These are phyloP conservation scores for Caretta caretta DNA, from an alignment of 2,113 vertebrate species.

Conservation along the genomic window DNA sequence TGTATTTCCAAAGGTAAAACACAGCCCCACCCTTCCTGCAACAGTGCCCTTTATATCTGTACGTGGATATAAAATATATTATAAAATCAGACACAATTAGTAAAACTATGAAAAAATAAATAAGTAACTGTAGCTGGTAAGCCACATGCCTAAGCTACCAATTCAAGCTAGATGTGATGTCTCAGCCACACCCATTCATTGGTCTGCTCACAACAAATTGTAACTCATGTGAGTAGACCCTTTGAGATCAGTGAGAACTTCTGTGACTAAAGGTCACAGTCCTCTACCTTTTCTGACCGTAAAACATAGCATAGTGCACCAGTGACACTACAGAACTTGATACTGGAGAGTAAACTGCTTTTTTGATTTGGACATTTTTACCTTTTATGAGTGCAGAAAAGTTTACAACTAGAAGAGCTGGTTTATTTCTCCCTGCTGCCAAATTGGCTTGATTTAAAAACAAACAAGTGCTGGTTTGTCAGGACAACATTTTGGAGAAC, in stretches of 20 bases:
- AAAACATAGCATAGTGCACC: not conserved
- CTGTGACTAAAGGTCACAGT: not conserved
- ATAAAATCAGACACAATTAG: not conserved
- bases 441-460: not conserved
- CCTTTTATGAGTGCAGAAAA: not conserved
- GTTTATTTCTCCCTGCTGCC: not conserved
- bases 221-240: not conserved
- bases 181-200: not conserved
- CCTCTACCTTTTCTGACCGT: not conserved
- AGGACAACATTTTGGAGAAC: not conserved
- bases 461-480: not conserved
- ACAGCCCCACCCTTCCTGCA: not conserved
- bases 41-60: not conserved
- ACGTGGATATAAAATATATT: not conserved
- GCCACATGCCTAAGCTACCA: not conserved
- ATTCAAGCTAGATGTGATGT: not conserved
- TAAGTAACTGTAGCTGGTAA: not conserved
- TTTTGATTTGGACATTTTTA: not conserved
- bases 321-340: not conserved
- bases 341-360: not conserved
- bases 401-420: not conserved
- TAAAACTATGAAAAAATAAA: not conserved
- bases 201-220: not conserved
- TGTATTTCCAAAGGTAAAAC: not conserved
- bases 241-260: not conserved